These are phyloP conservation scores for Ceramica pisi DNA, from an alignment of 2,888 invertebrate species.

Conservation along the genomic window DNA sequence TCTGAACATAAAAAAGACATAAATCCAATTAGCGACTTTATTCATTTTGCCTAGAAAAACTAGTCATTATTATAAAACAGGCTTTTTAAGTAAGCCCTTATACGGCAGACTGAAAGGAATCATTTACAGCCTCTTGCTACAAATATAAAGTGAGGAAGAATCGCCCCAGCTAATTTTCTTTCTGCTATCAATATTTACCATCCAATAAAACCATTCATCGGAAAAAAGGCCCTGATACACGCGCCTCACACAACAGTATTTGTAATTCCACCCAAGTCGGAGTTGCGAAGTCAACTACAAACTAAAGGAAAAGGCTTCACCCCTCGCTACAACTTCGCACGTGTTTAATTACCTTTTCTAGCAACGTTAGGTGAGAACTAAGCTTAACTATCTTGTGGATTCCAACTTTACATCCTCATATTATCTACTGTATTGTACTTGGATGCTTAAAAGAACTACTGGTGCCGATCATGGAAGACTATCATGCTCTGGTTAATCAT, in stretches of 20 bases:
- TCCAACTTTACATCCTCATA: conserved; percentile 24
- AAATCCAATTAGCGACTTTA: too few species aligned
- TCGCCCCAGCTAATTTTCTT: too few species aligned
- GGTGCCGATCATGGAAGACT: background rate
- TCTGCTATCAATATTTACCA: too few species aligned
- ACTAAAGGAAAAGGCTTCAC: conserved; percentile 43
- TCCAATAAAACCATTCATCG: background rate
- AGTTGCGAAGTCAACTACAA: conserved; percentile 40
- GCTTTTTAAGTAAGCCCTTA: background rate
- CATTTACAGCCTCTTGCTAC: too few species aligned
- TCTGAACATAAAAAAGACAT: too few species aligned
- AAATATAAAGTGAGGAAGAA: background rate
- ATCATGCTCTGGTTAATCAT: background rate
- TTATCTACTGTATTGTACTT: background rate
- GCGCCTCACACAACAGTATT: background rate
- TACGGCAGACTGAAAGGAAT: too few species aligned
- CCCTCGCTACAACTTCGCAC: conserved; percentile 31
- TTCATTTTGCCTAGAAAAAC: too few species aligned
- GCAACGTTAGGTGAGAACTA: conserved; percentile 25
- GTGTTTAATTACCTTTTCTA: conserved; percentile 54
- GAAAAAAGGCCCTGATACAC: background rate
- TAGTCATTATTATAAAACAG: background rate
- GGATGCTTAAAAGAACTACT: background rate
- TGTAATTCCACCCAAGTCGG: conserved; percentile 28
- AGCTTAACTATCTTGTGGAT: conserved; percentile 36